Evolutionary conservation across 2,797 vertebrate species (phyloP).

Genomic region (Intellagama lesueurii): DNA sequence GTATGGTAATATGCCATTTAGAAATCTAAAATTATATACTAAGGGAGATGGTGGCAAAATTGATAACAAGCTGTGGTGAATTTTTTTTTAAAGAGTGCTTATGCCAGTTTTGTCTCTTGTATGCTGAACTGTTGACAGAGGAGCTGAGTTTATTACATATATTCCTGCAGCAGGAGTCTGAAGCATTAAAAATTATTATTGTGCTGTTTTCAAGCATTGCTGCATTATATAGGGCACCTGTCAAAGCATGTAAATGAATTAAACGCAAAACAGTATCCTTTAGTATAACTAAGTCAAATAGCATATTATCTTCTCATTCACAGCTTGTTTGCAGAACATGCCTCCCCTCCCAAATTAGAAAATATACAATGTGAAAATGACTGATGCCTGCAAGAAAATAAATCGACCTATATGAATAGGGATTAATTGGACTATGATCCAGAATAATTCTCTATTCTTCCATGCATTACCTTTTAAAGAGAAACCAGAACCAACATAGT

Average conservation of each 20-base stretch:
- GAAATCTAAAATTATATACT: background rate
- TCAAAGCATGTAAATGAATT: constrained; percentile 26
- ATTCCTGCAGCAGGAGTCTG: background rate
- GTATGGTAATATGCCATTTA: background rate
- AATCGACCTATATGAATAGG: background rate
- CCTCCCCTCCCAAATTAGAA: background rate
- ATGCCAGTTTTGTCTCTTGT: fast-evolving
- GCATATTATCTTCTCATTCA: constrained; percentile 25
- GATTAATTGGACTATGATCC: too few relatives aligned
- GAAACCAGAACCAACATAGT: background rate
- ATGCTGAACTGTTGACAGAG: background rate
- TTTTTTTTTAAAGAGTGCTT: background rate
- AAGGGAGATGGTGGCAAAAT: background rate
- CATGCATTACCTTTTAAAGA: background rate
- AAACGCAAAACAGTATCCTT: constrained; percentile 20
- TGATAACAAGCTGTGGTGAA: background rate
- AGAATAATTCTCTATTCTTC: background rate
- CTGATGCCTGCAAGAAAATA: background rate
- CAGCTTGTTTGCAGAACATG: background rate
- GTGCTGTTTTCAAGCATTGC: constrained; percentile 23
- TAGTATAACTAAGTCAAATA: constrained; percentile 37
- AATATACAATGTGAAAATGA: fast-evolving
- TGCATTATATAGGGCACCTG: background rate
- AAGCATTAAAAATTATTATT: background rate
- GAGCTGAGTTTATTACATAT: background rate